These are phyloP conservation scores for Microcebus griseorufus DNA, from an alignment of 2,113 vertebrate genomes.

Conservation along the genomic window DNA sequence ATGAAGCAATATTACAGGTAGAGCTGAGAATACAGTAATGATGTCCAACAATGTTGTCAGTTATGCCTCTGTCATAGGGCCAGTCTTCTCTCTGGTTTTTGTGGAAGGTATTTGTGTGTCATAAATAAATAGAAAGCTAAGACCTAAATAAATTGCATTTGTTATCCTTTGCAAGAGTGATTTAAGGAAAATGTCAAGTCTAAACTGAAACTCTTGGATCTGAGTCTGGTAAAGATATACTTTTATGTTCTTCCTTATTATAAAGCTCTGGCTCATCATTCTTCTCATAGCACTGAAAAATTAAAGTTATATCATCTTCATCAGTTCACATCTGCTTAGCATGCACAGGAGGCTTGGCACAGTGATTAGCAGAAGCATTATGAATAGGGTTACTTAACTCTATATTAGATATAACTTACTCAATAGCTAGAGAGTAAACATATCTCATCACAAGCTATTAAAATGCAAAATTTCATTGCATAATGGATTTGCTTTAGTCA, in stretches of 20 bases:
- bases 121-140: constrained; percentile 30
- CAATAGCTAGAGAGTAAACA: background rate
- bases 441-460: background rate
- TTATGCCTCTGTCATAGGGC: background rate
- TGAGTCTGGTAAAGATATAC: background rate
- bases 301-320: background rate
- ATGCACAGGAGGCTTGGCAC: background rate
- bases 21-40: background rate
- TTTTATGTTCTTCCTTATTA: background rate
- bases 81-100: background rate
- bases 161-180: background rate
- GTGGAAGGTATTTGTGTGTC: background rate
- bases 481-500: background rate
- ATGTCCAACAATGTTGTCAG: background rate
- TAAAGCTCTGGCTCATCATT: background rate
- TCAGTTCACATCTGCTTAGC: background rate
- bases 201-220: background rate
- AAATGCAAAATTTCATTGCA: background rate
- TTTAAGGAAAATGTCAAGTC: constrained; percentile 17
- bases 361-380: constrained; percentile 31
- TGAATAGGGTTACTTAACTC: background rate
- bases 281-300: background rate
- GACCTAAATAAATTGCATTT: background rate
- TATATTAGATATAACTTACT: background rate
- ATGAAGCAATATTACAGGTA: constrained; percentile 29